Evolutionary conservation across 2,113 vertebrate genomes (phyloP).

Genomic region (Nestor notabilis): DNA sequence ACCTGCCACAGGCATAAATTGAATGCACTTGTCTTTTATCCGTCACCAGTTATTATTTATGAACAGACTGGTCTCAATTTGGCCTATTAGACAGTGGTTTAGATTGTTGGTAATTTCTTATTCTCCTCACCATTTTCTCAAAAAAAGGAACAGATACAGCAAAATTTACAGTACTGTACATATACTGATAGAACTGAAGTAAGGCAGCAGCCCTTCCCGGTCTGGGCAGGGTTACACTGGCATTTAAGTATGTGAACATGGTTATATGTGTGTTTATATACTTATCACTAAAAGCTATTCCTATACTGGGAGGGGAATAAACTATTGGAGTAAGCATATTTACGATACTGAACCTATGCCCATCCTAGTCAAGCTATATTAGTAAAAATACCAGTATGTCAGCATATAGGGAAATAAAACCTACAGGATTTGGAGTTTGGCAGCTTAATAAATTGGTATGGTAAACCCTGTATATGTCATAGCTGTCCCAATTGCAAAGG

Average conservation of each 20-base stretch:
- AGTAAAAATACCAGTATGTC: not conserved
- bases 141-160: not conserved
- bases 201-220: not conserved
- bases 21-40: not conserved
- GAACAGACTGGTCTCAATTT: not conserved
- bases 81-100: not conserved
- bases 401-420: not conserved
- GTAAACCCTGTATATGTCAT: not conserved
- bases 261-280: not conserved
- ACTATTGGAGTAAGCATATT: not conserved
- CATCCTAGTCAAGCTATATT: not conserved
- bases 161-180: not conserved
- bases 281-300: not conserved
- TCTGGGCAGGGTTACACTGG: not conserved
- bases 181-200: not conserved
- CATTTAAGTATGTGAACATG: not conserved
- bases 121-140: not conserved
- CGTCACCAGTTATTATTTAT: not conserved
- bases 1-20: not conserved
- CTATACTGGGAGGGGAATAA: not conserved
- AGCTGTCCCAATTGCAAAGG: not conserved
- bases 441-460: not conserved
- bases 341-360: not conserved
- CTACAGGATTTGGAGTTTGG: not conserved
- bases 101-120: not conserved